These are phyloP conservation scores for Trissonchulus sp. DNA, from an alignment of 2,888 invertebrate species.

Conservation along the genomic window DNA sequence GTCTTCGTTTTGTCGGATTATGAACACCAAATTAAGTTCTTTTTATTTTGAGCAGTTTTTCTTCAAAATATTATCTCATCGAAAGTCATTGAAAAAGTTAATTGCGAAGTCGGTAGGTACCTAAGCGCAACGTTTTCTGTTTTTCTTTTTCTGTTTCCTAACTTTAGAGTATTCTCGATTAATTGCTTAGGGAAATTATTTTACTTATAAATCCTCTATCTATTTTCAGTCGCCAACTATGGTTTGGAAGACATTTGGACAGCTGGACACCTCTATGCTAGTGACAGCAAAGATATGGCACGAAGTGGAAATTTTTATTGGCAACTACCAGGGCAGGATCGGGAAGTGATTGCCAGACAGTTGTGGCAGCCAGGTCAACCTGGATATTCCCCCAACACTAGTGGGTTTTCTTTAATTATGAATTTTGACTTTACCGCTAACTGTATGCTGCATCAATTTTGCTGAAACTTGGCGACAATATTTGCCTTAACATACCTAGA, in stretches of 20 bases:
- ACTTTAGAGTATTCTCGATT: no score
- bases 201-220: no score
- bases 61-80: no score
- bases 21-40: not conserved
- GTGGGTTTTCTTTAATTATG: not conserved
- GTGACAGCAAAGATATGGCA: no score
- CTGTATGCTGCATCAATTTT: no score
- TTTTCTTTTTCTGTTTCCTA: no score
- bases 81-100: no score
- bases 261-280: constrained; percentile 1
- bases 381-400: not conserved
- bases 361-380: not conserved
- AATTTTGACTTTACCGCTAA: no score
- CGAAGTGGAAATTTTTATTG: constrained; percentile 3
- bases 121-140: no score
- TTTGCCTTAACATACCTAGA: not conserved
- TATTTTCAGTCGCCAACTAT: constrained; percentile 2
- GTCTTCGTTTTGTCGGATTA: not conserved
- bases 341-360: not conserved
- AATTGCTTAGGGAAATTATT: no score
- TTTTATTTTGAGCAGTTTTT: not conserved
- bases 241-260: constrained; percentile 19
- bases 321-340: not conserved
- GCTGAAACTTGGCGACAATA: not conserved
- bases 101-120: no score